These are phyloP conservation scores for Neopipo cinnamomea DNA, from an alignment of 2,113 vertebrate genomes.

Conservation along the genomic window DNA sequence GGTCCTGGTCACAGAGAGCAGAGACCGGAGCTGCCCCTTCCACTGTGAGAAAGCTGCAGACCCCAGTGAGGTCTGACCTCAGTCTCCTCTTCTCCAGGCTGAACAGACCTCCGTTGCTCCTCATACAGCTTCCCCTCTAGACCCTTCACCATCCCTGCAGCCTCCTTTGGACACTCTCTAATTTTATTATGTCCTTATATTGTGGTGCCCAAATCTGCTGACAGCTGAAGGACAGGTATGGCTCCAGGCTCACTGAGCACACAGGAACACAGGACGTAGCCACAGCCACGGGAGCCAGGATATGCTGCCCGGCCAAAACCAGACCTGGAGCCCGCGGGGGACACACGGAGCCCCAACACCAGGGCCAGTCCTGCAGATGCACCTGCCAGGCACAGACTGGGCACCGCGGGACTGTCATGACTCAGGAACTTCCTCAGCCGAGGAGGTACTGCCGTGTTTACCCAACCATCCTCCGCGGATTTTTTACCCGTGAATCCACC, in stretches of 20 bases:
- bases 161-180: not conserved
- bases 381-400: not conserved
- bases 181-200: not conserved
- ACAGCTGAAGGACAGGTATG: not conserved
- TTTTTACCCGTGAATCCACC: conserved; percentile 9
- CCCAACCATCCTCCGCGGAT: not conserved
- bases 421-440: not conserved
- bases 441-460: not conserved
- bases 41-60: not conserved
- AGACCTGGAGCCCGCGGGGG: accelerated
- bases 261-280: not conserved
- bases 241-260: not conserved
- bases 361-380: not conserved
- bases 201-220: not conserved
- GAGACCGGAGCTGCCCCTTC: not conserved
- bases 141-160: not conserved
- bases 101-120: not conserved
- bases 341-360: accelerated
- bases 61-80: not conserved
- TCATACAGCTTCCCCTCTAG: not conserved
- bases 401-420: not conserved
- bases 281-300: not conserved
- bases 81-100: not conserved
- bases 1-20: not conserved
- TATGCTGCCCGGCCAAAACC: accelerated